Conservation (phyloP, 2,113 vertebrate species). For the Pomatorhinus ruficollis region DNA sequence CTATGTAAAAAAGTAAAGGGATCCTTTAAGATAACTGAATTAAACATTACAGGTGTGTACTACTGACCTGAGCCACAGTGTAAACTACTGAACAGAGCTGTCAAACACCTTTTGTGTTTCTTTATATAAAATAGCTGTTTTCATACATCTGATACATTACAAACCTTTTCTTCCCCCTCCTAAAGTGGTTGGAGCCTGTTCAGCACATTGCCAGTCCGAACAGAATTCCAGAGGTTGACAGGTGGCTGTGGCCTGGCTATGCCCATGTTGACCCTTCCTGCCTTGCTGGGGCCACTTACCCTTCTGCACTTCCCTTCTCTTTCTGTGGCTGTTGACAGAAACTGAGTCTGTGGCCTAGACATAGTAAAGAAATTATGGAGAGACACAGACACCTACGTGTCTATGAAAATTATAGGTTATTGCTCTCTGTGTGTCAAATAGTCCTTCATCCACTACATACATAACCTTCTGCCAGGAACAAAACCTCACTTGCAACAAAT, state of each 20-base stretch:
- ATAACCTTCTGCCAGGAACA: neutral
- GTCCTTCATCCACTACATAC: neutral
- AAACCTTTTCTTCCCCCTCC: neutral
- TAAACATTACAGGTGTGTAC: neutral
- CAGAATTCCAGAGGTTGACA: neutral
- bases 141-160: neutral
- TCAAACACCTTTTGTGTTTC: neutral
- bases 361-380: neutral
- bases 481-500: neutral
- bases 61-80: neutral
- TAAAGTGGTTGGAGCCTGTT: neutral
- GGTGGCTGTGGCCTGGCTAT: neutral
- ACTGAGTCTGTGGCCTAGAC: neutral
- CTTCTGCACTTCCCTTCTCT: neutral
- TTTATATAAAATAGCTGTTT: neutral
- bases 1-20: neutral
- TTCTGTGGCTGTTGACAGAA: neutral
- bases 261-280: neutral
- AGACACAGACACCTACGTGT: neutral
- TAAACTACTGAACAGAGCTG: neutral
- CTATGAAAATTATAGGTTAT: neutral
- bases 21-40: neutral
- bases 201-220: neutral
- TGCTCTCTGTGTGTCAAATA: neutral
- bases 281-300: neutral